Conservation (phyloP, 1,140 invertebrate species). For the Scaptomyza montana region DNA sequence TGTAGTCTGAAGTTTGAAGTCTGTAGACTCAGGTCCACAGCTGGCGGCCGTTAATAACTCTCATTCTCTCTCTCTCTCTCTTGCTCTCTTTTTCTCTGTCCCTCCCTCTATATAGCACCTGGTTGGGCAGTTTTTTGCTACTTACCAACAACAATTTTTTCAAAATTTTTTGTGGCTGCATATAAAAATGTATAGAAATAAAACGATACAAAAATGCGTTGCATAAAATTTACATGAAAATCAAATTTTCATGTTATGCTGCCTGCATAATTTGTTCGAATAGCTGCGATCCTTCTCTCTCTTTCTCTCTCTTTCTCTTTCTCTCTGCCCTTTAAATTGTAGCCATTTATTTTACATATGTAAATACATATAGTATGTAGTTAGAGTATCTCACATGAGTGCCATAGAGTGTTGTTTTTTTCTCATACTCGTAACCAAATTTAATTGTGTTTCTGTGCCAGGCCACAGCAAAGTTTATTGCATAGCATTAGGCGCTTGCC, state of each 20-base stretch:
- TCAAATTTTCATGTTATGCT: conserved; percentile 70
- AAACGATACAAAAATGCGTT: conserved; percentile 7
- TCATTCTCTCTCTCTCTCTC: conserved; percentile 20
- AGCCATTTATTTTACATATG: conserved; percentile 8
- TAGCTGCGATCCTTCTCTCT: conserved; percentile 2
- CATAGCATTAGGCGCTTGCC: conserved; percentile 30
- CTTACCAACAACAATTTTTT: conserved; percentile 17
- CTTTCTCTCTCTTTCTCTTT: too few species aligned
- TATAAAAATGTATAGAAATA: conserved; percentile 1
- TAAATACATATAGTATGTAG: conserved; percentile 4
- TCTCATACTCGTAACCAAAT: conserved; percentile 56
- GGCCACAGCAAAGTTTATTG: conserved; percentile 33
- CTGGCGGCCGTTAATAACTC: conserved; percentile 54
- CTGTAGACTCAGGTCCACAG: conserved; percentile 41
- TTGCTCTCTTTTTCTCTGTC: conserved; percentile 19
- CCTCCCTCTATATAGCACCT: conserved; percentile 34
- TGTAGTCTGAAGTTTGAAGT: conserved; percentile 26
- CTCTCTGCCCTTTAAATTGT: conserved; percentile 9
- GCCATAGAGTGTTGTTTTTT: conserved; percentile 5
- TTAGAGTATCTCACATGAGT: neutral
- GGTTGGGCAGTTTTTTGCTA: conserved; percentile 42
- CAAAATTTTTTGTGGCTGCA: conserved; percentile 5
- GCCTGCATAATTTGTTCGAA: conserved; percentile 63
- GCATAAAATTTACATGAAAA: conserved; percentile 67
- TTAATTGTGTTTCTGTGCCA: conserved; percentile 66